Conservation (phyloP, 92 coral and sea anemone species). For the Porites evermanni region DNA sequence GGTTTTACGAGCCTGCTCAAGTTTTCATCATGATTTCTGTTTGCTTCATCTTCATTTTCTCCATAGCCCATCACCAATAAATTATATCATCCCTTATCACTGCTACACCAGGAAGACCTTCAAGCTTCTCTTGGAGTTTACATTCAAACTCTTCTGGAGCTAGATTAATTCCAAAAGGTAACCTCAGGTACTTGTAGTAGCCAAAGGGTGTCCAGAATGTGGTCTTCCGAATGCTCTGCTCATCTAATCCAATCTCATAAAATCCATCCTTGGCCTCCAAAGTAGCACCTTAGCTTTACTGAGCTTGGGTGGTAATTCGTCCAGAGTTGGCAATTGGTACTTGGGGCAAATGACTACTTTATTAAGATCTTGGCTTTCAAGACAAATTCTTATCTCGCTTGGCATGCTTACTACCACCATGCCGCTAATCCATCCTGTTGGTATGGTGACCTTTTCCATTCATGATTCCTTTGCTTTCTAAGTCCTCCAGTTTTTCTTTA, state of each 20-base stretch:
- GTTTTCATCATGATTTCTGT: not conserved
- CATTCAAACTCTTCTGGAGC: slow-evolving; percentile 63
- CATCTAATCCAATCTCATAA: not conserved
- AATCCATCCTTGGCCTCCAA: slow-evolving; percentile 56
- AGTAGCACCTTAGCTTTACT: slow-evolving; percentile 52
- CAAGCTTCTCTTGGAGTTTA: slow-evolving; percentile 49
- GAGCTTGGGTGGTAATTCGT: slow-evolving; percentile 52
- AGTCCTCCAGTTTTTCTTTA: slow-evolving; percentile 45
- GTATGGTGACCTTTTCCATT: too few relatives aligned
- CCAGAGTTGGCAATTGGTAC: slow-evolving; percentile 48
- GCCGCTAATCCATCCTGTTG: slow-evolving; percentile 15
- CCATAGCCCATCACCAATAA: too few relatives aligned
- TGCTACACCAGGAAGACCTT: too few relatives aligned
- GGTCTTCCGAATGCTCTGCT: slow-evolving; percentile 32
- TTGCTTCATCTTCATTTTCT: too few relatives aligned
- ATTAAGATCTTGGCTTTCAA: slow-evolving; percentile 12
- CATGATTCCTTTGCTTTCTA: slow-evolving; percentile 45
- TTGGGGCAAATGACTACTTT: slow-evolving; percentile 51
- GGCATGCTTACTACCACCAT: slow-evolving; percentile 37
- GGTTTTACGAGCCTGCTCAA: too few relatives aligned
- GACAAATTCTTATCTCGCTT: slow-evolving; percentile 30
- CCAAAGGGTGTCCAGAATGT: slow-evolving; percentile 68
- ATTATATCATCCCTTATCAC: too few relatives aligned
- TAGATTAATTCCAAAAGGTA: too few relatives aligned
- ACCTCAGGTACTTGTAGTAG: too few relatives aligned